A percentile compares a stretch with the other conserved stretches of the same genome.
Conservation (phyloP, 2,888 invertebrate species). For the Laspeyria flexula region DNA sequence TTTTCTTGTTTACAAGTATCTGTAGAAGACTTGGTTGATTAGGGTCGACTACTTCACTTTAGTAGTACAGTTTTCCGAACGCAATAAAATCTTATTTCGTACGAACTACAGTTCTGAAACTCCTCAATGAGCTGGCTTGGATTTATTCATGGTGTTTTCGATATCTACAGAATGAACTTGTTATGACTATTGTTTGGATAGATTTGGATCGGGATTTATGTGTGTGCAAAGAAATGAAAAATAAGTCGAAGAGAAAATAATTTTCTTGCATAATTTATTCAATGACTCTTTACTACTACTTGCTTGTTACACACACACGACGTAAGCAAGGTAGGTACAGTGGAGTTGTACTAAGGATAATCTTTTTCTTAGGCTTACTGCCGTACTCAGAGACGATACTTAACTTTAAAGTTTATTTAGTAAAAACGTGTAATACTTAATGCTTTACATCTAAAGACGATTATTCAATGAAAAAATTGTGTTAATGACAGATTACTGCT, state of each 20-base stretch:
- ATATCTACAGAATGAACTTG: conserved; percentile 24
- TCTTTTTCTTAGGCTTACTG: no score
- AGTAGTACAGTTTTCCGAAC: conserved; percentile 34
- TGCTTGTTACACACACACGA: no score
- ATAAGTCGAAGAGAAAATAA: not conserved
- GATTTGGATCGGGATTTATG: conserved; percentile 21
- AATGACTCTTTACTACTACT: no score
- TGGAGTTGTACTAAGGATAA: no score
- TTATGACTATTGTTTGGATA: conserved; percentile 19
- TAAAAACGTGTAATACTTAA: no score
- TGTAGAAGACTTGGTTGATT: conserved; percentile 30
- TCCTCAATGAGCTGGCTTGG: conserved; percentile 33
- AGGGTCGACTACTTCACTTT: conserved; percentile 34
- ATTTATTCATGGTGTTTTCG: conserved; percentile 41
- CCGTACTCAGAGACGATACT: no score
- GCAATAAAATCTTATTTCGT: conserved; percentile 48
- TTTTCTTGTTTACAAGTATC: conserved; percentile 25
- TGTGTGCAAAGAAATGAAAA: not conserved
- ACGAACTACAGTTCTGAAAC: conserved; percentile 47
- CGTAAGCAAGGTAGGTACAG: no score
- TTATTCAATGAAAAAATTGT: no score
- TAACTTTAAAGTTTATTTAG: no score
- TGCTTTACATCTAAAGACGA: no score
- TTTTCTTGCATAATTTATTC: no score
- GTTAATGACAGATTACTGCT: no score